phyloP scores from a whole-genome alignment of 2,797 vertebrate species.

The Spinus olivaceus region DNA sequence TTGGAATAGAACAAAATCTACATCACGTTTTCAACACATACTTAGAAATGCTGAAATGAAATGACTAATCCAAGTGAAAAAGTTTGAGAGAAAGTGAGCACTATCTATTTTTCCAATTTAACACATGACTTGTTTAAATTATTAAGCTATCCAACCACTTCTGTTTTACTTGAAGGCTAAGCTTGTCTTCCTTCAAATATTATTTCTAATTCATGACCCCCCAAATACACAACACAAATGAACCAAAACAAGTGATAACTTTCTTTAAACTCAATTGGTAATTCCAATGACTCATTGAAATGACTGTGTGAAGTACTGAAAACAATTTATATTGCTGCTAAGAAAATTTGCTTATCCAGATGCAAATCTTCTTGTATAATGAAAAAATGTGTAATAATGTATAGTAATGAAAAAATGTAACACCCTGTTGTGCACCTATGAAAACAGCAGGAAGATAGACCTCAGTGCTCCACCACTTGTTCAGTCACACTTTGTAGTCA shows the following conservation, averaged over 20 bases:
- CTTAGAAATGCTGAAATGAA: not conserved
- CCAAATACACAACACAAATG: not conserved
- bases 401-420: not conserved
- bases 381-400: not conserved
- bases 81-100: not conserved
- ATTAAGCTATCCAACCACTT: not conserved
- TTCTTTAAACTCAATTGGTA: not conserved
- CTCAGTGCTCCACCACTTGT: not conserved
- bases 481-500: not conserved
- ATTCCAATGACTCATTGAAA: not conserved
- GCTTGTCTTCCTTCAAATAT: slow-evolving; percentile 12
- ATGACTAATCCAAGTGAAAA: not conserved
- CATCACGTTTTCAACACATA: not conserved
- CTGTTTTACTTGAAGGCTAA: not conserved
- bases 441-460: not conserved
- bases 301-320: not conserved
- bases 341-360: not conserved
- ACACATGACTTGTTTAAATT: not conserved
- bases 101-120: not conserved
- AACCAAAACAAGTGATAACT: not conserved
- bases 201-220: not conserved
- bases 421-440: not conserved
- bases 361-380: not conserved
- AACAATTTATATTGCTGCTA: not conserved
- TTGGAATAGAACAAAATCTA: not conserved